These are phyloP conservation scores for Drosophila anceps DNA, from an alignment of 2,888 invertebrate species.

Conservation along the genomic window DNA sequence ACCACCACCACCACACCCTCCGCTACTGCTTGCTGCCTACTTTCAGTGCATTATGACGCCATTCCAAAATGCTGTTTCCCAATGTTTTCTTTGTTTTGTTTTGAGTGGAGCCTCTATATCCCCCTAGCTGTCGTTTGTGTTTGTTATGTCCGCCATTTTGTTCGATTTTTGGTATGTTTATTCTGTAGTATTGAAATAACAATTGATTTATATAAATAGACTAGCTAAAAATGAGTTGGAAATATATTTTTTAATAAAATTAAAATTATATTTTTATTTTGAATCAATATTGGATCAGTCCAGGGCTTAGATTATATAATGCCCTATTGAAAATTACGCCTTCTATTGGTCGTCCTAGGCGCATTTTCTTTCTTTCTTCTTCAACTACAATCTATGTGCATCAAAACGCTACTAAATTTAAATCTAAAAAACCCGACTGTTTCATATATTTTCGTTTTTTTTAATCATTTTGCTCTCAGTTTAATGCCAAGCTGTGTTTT, in stretches of 20 bases:
- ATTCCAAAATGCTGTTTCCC: conserved; percentile 47
- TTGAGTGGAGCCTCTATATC: conserved; percentile 37
- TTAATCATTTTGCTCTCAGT: conserved; percentile 21
- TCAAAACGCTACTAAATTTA: too few relatives aligned
- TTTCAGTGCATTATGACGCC: conserved; percentile 71
- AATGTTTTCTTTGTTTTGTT: conserved; percentile 10
- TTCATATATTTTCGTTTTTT: conserved; percentile 6
- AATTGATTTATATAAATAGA: background rate
- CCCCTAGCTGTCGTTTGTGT: conserved; percentile 37
- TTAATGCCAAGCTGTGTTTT: conserved; percentile 43
- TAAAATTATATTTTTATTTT: too few relatives aligned
- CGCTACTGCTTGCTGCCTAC: background rate
- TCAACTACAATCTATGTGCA: too few relatives aligned
- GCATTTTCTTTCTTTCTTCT: too few relatives aligned
- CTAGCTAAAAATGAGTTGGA: too few relatives aligned
- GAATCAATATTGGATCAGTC: too few relatives aligned
- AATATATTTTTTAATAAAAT: too few relatives aligned
- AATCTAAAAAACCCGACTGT: too few relatives aligned
- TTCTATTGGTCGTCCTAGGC: too few relatives aligned
- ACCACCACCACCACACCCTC: too few relatives aligned
- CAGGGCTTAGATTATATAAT: too few relatives aligned
- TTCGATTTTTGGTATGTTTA: conserved; percentile 41
- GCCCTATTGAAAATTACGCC: too few relatives aligned
- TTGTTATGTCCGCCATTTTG: conserved; percentile 70
- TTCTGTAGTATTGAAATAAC: conserved; percentile 10